phyloP scores from a whole-genome alignment of 1,140 invertebrate species.

The Samia ricini region DNA sequence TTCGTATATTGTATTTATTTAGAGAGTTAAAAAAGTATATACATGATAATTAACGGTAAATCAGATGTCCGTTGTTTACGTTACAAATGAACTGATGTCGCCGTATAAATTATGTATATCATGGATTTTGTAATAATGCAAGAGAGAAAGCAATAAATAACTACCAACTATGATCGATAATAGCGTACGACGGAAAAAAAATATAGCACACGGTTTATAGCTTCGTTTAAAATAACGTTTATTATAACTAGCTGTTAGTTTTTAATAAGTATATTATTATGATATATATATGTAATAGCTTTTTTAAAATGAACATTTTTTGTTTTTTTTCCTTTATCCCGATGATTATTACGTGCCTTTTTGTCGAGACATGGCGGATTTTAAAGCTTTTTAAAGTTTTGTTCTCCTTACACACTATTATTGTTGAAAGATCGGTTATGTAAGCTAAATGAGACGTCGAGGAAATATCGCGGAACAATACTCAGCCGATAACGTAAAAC shows the following conservation, averaged over 20 bases:
- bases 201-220: conserved; percentile 53
- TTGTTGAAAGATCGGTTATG: not conserved
- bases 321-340: conserved; percentile 33
- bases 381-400: not conserved
- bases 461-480: conserved; percentile 19
- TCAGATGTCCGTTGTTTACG: not conserved
- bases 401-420: not conserved
- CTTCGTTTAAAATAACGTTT: conserved; percentile 36
- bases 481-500: conserved; percentile 7
- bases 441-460: not conserved
- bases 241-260: conserved; percentile 57
- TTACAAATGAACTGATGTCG: not conserved
- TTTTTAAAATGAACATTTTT: conserved; percentile 58
- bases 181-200: conserved; percentile 17
- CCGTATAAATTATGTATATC: not conserved
- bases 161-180: not conserved
- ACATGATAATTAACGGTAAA: conserved; percentile 6
- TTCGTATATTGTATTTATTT: conserved; percentile 55
- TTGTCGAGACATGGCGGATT: conserved; percentile 36
- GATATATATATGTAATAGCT: conserved; percentile 52
- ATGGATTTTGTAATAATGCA: conserved; percentile 1
- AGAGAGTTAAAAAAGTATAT: conserved; percentile 47
- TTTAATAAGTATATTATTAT: conserved; percentile 32
- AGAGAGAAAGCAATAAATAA: not conserved
- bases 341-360: conserved; percentile 64